Conservation (phyloP, 2,888 invertebrate genomes). For the Zonitis immaculata region DNA sequence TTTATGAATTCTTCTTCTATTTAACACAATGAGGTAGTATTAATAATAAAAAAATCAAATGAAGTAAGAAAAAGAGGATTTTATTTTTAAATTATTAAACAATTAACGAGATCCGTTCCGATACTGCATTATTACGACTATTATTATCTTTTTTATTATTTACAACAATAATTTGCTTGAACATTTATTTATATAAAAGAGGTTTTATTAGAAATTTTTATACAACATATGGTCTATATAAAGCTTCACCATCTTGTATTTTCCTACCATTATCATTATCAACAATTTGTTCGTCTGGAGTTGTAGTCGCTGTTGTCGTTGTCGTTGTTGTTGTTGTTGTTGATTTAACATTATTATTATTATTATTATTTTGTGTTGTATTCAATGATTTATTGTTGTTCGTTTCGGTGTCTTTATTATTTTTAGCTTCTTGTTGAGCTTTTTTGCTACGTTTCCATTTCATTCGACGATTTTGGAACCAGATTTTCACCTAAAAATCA, state of each 20-base stretch:
- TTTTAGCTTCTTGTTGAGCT: slow-evolving; percentile 82
- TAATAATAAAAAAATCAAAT: slow-evolving; percentile 12
- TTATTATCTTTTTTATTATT: slow-evolving; percentile 9
- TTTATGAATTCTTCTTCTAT: slow-evolving; percentile 5
- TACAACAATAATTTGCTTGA: slow-evolving; percentile 10
- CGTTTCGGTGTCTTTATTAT: slow-evolving; percentile 34
- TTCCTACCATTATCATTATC: slow-evolving; percentile 32
- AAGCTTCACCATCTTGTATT: slow-evolving; percentile 45
- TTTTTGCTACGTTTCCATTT: slow-evolving; percentile 99
- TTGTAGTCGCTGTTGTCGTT: slow-evolving; percentile 3
- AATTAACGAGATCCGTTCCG: slow-evolving; percentile 17
- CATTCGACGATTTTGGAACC: slow-evolving; percentile 99
- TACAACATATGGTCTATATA: slow-evolving; percentile 52
- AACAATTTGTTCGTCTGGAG: slow-evolving; percentile 15
- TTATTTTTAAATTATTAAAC: background rate
- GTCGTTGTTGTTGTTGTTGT: slow-evolving; percentile 4
- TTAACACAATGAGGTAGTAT: slow-evolving; percentile 38
- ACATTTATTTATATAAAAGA: slow-evolving; percentile 15
- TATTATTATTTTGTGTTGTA: slow-evolving; percentile 24
- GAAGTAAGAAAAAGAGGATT: background rate
- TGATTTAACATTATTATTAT: too few species aligned
- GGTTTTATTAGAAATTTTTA: too few species aligned
- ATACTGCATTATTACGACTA: slow-evolving; percentile 13
- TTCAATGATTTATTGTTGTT: slow-evolving; percentile 30
- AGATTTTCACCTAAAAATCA: slow-evolving; percentile 91